A percentile compares a stretch with the other conserved stretches of the same genome.
Evolutionary conservation across 23 tunicate species (phyloP).

Genomic region (Styela plicata): DNA sequence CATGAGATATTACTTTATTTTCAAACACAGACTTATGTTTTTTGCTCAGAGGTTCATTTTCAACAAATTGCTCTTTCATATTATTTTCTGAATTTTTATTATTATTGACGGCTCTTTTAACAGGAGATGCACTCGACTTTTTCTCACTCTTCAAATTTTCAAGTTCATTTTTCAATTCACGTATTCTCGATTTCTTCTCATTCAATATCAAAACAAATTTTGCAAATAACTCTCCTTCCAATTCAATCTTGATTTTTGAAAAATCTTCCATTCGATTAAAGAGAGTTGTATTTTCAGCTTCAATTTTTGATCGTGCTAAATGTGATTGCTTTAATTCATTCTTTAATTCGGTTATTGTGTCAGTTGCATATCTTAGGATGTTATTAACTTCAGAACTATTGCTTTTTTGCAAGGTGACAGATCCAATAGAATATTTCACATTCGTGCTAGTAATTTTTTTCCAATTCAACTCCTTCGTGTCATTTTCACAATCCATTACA

Average conservation of each 20-base stretch:
- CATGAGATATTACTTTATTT: not conserved
- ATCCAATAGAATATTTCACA: slow-evolving; percentile 8
- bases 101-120: not conserved
- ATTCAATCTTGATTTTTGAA: slow-evolving; percentile 17
- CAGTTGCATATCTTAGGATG: not conserved
- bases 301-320: not conserved
- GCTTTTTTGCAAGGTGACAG: not conserved
- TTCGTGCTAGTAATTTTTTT: not conserved
- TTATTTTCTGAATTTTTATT: not conserved
- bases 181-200: slow-evolving; percentile 58
- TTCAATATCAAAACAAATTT: slow-evolving; percentile 54
- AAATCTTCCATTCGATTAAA: slow-evolving; percentile 13
- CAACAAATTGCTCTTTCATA: not conserved
- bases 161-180: slow-evolving; percentile 21
- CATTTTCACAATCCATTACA: not conserved
- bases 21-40: not conserved
- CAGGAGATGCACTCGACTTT: not conserved
- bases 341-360: not conserved
- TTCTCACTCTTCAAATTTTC: not conserved
- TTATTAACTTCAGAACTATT: not conserved
- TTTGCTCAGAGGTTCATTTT: not conserved
- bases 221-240: slow-evolving; percentile 36
- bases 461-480: not conserved
- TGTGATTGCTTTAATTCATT: not conserved
- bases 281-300: not conserved